Conservation (phyloP, 2,113 vertebrate genomes). For the Butastur rufipennis region DNA sequence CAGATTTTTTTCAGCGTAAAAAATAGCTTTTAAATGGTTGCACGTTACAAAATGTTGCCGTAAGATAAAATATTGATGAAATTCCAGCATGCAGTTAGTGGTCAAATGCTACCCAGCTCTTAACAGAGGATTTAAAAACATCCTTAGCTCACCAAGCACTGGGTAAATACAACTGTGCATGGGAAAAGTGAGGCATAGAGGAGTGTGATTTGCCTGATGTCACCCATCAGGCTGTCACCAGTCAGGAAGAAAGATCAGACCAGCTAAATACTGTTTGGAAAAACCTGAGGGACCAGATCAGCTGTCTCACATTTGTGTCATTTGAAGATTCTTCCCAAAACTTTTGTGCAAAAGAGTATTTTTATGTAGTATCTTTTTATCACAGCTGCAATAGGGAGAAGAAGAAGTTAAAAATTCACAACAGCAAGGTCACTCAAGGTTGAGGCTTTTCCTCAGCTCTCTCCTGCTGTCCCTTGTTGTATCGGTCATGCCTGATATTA, state of each 20-base stretch:
- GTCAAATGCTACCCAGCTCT: neutral
- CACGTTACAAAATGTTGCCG: fast-evolving
- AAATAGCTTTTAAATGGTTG: neutral
- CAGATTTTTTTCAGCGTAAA: neutral
- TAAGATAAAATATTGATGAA: neutral
- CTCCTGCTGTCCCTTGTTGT: neutral
- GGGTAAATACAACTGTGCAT: neutral
- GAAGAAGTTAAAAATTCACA: neutral
- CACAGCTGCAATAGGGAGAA: neutral
- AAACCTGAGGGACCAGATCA: neutral
- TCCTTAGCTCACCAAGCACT: neutral
- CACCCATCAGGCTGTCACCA: neutral
- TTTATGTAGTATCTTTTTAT: neutral
- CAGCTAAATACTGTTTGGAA: neutral
- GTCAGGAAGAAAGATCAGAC: neutral
- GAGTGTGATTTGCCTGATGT: neutral
- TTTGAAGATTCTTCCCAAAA: neutral
- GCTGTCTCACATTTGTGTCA: neutral
- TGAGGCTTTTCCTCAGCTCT: neutral
- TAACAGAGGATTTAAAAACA: neutral
- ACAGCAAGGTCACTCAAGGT: conserved; percentile 25
- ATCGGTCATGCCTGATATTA: neutral
- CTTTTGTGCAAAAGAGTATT: neutral
- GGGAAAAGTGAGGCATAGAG: neutral
- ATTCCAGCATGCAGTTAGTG: neutral